These are phyloP conservation scores for Myotis findleyi DNA, from an alignment of 2,797 vertebrate species.

Conservation along the genomic window DNA sequence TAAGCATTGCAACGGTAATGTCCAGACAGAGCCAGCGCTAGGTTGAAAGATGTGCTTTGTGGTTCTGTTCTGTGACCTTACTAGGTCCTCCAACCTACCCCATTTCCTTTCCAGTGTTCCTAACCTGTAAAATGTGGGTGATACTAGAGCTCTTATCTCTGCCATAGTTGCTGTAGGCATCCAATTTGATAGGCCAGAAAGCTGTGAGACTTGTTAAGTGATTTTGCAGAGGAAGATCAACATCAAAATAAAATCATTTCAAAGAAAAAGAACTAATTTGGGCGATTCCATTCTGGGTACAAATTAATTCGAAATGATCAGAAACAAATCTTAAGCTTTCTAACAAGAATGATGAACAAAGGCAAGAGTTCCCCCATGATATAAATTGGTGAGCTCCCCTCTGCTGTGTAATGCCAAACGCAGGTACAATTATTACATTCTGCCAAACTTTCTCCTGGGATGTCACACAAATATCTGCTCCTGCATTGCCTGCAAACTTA, in stretches of 20 bases:
- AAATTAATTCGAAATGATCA: conserved; percentile 18
- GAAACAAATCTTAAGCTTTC: not conserved
- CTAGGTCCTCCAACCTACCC: not conserved
- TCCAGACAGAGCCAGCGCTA: not conserved
- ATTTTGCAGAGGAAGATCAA: not conserved
- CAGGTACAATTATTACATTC: not conserved
- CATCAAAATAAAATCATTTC: conserved; percentile 41
- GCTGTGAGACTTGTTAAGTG: not conserved
- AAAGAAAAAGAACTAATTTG: not conserved
- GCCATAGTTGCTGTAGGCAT: not conserved
- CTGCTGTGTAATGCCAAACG: not conserved
- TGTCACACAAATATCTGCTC: not conserved
- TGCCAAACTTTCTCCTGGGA: not conserved
- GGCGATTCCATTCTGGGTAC: conserved; percentile 4
- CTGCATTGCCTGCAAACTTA: not conserved
- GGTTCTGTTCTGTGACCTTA: conserved; percentile 2
- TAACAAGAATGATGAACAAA: not conserved
- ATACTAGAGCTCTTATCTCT: not conserved
- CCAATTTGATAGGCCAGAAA: not conserved
- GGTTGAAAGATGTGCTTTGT: conserved; percentile 11
- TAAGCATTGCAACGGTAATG: not conserved
- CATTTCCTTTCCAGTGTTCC: not conserved
- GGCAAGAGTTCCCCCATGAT: not conserved
- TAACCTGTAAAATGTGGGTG: not conserved
- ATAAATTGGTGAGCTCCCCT: not conserved